These are phyloP conservation scores for Anthopleura sola DNA, from an alignment of 64 coral and sea anemone species.

Conservation along the genomic window DNA sequence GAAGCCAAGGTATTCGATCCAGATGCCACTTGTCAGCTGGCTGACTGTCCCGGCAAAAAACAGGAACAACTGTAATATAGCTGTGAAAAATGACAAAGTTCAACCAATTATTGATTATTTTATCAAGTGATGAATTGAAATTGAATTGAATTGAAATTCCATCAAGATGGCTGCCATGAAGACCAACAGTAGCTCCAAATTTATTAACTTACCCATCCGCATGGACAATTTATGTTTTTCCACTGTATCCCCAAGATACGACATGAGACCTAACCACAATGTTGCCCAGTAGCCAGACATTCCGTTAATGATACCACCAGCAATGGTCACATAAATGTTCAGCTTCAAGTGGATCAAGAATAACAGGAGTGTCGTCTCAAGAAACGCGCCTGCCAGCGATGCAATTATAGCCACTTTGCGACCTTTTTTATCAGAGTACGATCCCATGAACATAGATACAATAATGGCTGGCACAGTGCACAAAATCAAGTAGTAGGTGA, in stretches of 20 bases:
- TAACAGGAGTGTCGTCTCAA: slow-evolving; percentile 55
- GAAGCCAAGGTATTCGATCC: slow-evolving; percentile 74
- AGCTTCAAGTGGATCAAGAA: slow-evolving; percentile 56
- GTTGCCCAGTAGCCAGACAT: slow-evolving; percentile 57
- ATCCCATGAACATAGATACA: slow-evolving; percentile 40
- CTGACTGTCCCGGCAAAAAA: slow-evolving; percentile 78
- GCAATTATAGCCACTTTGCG: slow-evolving; percentile 58
- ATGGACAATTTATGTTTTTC: slow-evolving; percentile 43
- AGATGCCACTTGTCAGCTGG: slow-evolving; percentile 82
- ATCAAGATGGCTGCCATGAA: too few relatives aligned
- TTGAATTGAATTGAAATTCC: too few relatives aligned
- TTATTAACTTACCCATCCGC: slow-evolving; percentile 56
- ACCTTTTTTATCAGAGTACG: slow-evolving; percentile 42
- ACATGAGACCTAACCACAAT: slow-evolving; percentile 48
- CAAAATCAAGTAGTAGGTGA: background rate
- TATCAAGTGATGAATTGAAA: too few relatives aligned
- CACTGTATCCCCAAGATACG: slow-evolving; percentile 67
- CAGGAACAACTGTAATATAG: slow-evolving; percentile 48
- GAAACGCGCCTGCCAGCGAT: slow-evolving; percentile 45
- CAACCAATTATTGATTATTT: background rate
- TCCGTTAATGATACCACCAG: slow-evolving; percentile 56
- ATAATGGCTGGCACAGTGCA: background rate
- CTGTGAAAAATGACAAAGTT: background rate
- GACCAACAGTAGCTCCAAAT: too few relatives aligned
- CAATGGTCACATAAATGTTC: slow-evolving; percentile 58